Evolutionary conservation across 2,113 vertebrate species (phyloP), one percentile per base, ranked within the genome.

Genomic region (Onychostoma macrolepis): DNA sequence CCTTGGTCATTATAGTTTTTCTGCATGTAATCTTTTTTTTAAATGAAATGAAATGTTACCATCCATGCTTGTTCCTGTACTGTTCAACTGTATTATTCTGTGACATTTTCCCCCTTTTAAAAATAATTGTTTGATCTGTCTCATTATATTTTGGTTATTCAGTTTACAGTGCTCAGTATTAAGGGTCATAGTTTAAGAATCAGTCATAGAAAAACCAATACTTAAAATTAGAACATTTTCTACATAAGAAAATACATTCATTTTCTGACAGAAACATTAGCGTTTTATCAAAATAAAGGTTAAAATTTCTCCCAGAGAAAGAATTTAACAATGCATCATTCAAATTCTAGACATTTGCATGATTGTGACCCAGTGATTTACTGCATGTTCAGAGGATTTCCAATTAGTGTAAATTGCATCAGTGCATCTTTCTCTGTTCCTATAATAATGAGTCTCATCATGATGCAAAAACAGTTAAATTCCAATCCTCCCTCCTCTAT

Each of bases 361-460:
- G 33, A 90, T 90, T 76, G 90, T 89, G 90, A n/a, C 85, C 43
- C 90, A 92, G 82, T 85, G 89, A 92, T 91, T 87, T 85, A 26
- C 6, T 0, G 72, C 21, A 84, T 50, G 80, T 69, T 75, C 76
- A 63, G 63, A 75, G 58, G 82, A 48, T 48, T 85, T 82, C 65
- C 56, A 43, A 45, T 88, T 74, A 87, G 78, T 84, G 56, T 61
- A 30, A 26, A 30, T 9, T 61, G 12, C 45, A 80, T 74, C 38
- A 63, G 15, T 48, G 67, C 19, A 75, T 45, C 24, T 43, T 24
- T n/a, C 2, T 43, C 24, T 41, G 11, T 26, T 61, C 7, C 61
- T 11, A 50, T 85, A 78, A 56, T 56, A 71, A 80, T 56, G 58
- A 48, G 38, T 48, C 38, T 43, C 19, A 61, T 75, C 82, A 26